Evolutionary conservation across 35 echinoderm and acorn worm species (phyloP).

Genomic region (Heliocidaris tuberculata): DNA sequence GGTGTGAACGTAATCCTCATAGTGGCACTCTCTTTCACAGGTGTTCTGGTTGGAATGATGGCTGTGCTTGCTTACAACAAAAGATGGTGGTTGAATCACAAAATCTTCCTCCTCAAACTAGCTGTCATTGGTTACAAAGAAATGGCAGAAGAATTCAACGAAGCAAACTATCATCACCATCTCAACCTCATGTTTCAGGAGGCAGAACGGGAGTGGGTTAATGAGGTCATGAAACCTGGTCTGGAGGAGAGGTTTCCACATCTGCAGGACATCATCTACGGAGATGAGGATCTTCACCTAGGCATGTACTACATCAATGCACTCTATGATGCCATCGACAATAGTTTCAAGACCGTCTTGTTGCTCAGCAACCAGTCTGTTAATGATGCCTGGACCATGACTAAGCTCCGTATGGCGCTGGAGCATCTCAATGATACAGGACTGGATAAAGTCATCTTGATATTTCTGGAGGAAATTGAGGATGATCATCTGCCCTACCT

Average conservation of each 20-base stretch:
- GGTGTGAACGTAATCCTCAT: not conserved
- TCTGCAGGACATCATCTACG: not conserved
- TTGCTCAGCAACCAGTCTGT: not conserved
- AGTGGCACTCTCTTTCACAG: not conserved
- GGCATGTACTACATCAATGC: not conserved
- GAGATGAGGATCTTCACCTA: not conserved
- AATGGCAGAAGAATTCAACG: not conserved
- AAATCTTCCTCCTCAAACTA: not conserved
- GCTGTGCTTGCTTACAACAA: not conserved
- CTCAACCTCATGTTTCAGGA: not conserved
- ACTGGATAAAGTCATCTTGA: constrained; percentile 17
- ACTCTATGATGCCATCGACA: not conserved
- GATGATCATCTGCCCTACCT: no score
- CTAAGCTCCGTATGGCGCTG: constrained; percentile 12
- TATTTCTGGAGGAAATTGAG: constrained; percentile 19
- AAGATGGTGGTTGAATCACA: not conserved
- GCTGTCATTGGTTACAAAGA: not conserved
- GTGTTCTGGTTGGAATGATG: not conserved
- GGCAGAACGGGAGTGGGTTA: not conserved
- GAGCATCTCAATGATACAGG: not conserved
- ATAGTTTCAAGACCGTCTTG: no score
- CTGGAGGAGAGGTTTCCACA: not conserved
- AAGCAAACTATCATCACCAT: not conserved
- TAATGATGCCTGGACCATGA: not conserved
- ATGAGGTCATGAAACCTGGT: not conserved